Percentiles rank a stretch among this genome's conserved stretches.
These are phyloP conservation scores for Phymorhynchus buccinoides DNA, from an alignment of 1,140 invertebrate genomes.

Conservation along the genomic window DNA sequence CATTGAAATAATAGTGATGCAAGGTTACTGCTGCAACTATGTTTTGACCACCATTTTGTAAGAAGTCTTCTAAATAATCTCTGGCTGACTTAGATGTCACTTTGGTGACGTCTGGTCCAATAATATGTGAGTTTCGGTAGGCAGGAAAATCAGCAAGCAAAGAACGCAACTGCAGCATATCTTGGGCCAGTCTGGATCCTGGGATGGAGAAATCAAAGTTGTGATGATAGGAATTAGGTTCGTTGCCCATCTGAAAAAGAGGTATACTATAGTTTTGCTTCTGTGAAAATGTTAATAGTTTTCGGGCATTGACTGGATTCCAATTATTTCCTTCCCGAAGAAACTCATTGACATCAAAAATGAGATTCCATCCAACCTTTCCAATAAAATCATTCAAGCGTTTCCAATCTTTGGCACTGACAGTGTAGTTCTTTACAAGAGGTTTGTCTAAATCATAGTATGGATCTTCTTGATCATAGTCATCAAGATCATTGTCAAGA, in stretches of 20 bases:
- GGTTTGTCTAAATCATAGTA: background rate
- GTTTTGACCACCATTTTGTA: conserved; percentile 21
- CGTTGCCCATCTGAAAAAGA: conserved; percentile 37
- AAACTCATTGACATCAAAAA: conserved; percentile 39
- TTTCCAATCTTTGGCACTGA: conserved; percentile 19
- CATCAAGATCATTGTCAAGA: background rate
- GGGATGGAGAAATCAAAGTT: conserved; percentile 21
- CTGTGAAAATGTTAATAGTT: conserved; percentile 32
- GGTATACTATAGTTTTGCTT: conserved; percentile 3
- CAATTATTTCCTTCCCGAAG: conserved; percentile 10
- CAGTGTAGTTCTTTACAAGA: background rate
- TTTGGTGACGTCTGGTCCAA: conserved; percentile 35
- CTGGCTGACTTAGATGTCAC: background rate
- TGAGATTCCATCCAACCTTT: conserved; percentile 30
- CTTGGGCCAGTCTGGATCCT: conserved; percentile 3
- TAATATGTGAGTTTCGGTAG: conserved; percentile 13
- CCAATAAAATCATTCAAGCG: conserved; percentile 17
- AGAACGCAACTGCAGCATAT: conserved; percentile 22
- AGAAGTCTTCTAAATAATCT: conserved; percentile 16
- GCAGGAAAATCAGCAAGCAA: conserved; percentile 10
- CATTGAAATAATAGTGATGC: conserved; percentile 38
- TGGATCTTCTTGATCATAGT: background rate
- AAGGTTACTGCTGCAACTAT: conserved; percentile 24
- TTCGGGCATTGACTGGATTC: conserved; percentile 30
- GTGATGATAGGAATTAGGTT: conserved; percentile 34